phyloP scores from a whole-genome alignment of 2,888 invertebrate species.

The Pseudeuparius sepicola region DNA sequence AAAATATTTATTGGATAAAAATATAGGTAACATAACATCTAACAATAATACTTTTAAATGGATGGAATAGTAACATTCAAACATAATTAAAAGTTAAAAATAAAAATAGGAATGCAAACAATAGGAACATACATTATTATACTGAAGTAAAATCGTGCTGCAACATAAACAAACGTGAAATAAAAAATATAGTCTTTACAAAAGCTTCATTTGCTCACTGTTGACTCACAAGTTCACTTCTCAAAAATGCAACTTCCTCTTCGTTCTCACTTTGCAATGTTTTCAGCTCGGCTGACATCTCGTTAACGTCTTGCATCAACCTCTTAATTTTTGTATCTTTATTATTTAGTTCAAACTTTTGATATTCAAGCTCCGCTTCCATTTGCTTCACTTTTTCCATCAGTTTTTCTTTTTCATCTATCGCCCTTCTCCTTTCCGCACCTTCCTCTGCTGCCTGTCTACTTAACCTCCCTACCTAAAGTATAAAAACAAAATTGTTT shows the following conservation, averaged over 20 bases:
- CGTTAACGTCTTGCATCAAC: slow-evolving; percentile 62
- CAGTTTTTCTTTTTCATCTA: slow-evolving; percentile 56
- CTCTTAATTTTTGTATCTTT: slow-evolving; percentile 64
- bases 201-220: too few relatives aligned
- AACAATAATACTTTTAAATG: slow-evolving; percentile 1
- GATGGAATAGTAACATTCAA: background rate
- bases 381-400: slow-evolving; percentile 53
- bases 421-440: slow-evolving; percentile 64
- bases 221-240: slow-evolving; percentile 50
- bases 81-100: background rate
- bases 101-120: too few relatives aligned
- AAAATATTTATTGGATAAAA: too few relatives aligned
- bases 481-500: slow-evolving; percentile 10
- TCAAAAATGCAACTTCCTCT: slow-evolving; percentile 44
- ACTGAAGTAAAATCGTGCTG: too few relatives aligned
- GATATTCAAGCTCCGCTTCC: slow-evolving; percentile 57
- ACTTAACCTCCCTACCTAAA: slow-evolving; percentile 64
- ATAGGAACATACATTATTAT: too few relatives aligned
- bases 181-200: too few relatives aligned
- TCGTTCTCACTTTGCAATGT: slow-evolving; percentile 43
- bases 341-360: slow-evolving; percentile 53
- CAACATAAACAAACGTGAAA: too few relatives aligned
- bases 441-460: slow-evolving; percentile 79
- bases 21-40: too few relatives aligned
- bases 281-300: slow-evolving; percentile 56